Evolutionary conservation across 1,140 invertebrate species (phyloP).

Genomic region (Calephelis virginiensis): DNA sequence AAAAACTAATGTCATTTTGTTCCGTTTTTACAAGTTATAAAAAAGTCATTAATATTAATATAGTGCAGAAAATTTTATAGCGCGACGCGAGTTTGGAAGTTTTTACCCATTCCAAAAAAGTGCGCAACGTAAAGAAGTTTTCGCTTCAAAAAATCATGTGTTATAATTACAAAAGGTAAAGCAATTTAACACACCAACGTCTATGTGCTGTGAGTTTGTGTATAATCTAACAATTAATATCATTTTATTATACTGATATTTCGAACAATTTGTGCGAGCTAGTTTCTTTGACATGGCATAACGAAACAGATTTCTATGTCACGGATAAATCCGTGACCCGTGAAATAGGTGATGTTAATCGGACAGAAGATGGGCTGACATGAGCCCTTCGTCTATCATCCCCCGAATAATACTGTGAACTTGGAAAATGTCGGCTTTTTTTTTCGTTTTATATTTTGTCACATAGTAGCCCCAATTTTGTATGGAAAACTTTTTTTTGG

Average conservation of each 20-base stretch:
- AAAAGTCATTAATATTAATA: no score
- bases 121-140: no score
- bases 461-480: no score
- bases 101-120: no score
- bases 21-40: no score
- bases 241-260: background rate
- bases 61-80: no score
- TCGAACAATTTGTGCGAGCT: slow-evolving; percentile 48
- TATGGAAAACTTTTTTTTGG: no score
- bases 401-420: background rate
- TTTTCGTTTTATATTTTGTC: background rate
- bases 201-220: slow-evolving; percentile 49
- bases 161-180: no score
- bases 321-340: slow-evolving; percentile 56
- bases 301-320: slow-evolving; percentile 70
- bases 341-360: slow-evolving; percentile 69
- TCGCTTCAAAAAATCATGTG: no score
- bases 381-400: slow-evolving; percentile 33
- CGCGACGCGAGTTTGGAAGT: no score
- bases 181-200: background rate
- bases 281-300: slow-evolving; percentile 59
- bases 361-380: slow-evolving; percentile 71
- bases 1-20: no score
- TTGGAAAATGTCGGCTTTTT: background rate
- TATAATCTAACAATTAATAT: slow-evolving; percentile 40